phyloP scores from a whole-genome alignment of 2,113 vertebrate genomes.

The Myrmecobius fasciatus region DNA sequence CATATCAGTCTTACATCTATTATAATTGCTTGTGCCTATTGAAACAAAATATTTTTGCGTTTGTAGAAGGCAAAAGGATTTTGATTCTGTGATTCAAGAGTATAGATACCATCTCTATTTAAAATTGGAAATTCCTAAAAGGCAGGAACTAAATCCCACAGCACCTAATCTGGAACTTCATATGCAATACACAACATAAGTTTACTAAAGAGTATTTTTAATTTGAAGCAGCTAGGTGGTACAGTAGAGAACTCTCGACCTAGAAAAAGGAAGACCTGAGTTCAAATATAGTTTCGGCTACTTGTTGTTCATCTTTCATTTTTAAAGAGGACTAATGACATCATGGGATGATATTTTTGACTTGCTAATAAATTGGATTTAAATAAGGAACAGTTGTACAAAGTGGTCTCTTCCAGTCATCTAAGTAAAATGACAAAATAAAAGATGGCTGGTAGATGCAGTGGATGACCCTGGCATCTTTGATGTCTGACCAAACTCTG shows the following conservation, averaged over 20 bases:
- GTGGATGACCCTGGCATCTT: neutral
- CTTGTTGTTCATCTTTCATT: neutral
- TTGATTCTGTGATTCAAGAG: neutral
- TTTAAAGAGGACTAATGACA: too few relatives aligned
- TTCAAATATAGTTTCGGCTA: neutral
- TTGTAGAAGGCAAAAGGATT: neutral
- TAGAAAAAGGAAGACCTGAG: neutral
- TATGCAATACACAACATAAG: neutral
- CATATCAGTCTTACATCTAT: neutral
- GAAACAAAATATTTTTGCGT: neutral
- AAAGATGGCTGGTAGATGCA: neutral
- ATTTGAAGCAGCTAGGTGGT: neutral
- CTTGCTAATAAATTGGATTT: neutral
- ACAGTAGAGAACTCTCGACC: neutral
- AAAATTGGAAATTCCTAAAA: neutral
- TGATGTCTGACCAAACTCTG: neutral
- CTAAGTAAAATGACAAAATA: neutral
- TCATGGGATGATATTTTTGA: neutral
- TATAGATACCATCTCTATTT: neutral
- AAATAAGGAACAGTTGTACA: neutral
- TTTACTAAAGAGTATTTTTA: neutral
- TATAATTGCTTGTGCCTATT: neutral
- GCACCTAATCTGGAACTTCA: neutral
- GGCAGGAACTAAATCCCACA: neutral
- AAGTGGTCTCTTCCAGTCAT: neutral